Evolutionary conservation across 37 sponge, comb jelly and placozoan genomes (phyloP).

Genomic region (Crambe crambe): DNA sequence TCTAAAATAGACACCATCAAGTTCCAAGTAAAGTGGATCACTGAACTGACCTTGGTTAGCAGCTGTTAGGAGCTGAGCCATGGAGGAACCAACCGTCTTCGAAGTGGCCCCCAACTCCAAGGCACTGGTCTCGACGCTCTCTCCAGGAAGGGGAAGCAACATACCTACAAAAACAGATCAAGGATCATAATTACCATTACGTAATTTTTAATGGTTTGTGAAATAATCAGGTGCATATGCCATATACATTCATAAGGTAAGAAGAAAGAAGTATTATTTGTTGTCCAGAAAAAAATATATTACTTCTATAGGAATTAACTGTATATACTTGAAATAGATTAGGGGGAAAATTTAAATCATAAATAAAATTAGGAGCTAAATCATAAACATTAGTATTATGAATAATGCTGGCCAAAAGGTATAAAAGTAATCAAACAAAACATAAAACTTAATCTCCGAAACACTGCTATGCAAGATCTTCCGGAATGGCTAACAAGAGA

Average conservation of each 20-base stretch:
- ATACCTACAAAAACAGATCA: neutral
- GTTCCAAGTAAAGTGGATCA: no score
- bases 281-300: neutral
- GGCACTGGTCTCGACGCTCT: conserved; percentile 86
- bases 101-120: conserved; percentile 90
- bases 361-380: neutral
- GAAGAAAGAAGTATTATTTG: no score
- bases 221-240: no score
- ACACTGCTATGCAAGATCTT: no score
- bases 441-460: no score
- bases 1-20: neutral
- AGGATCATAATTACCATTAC: no score
- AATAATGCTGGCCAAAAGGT: no score
- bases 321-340: neutral
- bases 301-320: neutral
- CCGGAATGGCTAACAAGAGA: no score
- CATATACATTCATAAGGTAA: no score
- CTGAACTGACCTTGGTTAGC: conserved; percentile 77
- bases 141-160: conserved; percentile 77
- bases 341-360: neutral
- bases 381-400: neutral
- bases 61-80: conserved; percentile 98
- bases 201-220: no score
- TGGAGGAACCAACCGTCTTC: conserved; percentile 95
- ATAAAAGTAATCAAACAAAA: no score